These are phyloP conservation scores for Tholera decimalis DNA, from an alignment of 2,888 invertebrate species.

Conservation along the genomic window DNA sequence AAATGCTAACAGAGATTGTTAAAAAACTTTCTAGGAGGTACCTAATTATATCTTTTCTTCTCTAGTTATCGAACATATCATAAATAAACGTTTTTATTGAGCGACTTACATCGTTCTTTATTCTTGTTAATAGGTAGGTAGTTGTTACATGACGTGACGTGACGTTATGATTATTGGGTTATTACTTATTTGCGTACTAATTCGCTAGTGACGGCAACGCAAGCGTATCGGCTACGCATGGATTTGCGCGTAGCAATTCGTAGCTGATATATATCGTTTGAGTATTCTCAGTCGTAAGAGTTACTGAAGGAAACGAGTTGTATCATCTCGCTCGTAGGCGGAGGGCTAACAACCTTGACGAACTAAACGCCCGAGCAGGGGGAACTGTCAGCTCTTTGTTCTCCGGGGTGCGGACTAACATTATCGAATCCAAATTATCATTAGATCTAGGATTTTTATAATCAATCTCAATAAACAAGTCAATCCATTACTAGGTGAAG, in stretches of 20 bases:
- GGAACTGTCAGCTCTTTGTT: constrained; percentile 43
- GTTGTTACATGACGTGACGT: constrained; percentile 23
- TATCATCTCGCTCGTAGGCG: constrained; percentile 52
- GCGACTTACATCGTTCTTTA: constrained; percentile 6
- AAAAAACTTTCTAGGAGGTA: neutral
- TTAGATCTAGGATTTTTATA: neutral
- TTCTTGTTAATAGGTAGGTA: constrained; percentile 19
- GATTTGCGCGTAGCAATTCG: constrained; percentile 57
- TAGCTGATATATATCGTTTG: constrained; percentile 49
- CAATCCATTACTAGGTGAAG: constrained; percentile 34
- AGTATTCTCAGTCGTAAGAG: constrained; percentile 40
- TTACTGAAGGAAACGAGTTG: constrained; percentile 57
- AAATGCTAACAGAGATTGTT: too few species aligned
- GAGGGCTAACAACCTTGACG: constrained; percentile 57
- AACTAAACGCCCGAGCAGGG: constrained; percentile 41
- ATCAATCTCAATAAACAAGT: constrained; percentile 13
- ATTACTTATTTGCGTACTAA: constrained; percentile 51
- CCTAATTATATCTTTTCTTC: neutral
- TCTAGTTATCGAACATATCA: neutral
- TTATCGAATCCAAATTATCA: constrained; percentile 18
- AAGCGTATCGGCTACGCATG: constrained; percentile 53
- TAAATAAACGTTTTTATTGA: neutral
- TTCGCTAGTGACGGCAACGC: constrained; percentile 40
- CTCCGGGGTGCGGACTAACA: constrained; percentile 6
- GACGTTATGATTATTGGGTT: constrained; percentile 47